Conservation (phyloP, 2,113 vertebrate species). For the Struthidea cinerea region DNA sequence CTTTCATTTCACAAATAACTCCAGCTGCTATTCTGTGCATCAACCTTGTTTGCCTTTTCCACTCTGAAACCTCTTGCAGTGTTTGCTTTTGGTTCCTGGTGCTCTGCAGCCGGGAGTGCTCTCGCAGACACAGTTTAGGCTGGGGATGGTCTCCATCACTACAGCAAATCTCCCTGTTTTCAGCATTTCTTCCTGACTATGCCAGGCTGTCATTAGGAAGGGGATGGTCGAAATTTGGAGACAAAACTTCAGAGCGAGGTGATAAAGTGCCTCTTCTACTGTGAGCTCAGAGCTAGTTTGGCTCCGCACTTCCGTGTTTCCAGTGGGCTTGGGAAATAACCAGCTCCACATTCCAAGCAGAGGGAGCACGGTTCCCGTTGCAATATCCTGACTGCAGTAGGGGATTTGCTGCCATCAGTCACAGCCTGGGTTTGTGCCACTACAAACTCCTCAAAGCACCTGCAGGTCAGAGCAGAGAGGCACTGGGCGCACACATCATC, state of each 20-base stretch:
- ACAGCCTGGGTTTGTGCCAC: neutral
- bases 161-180: neutral
- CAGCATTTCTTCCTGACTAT: neutral
- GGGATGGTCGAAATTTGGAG: neutral
- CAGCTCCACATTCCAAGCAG: neutral
- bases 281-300: neutral
- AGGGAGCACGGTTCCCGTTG: neutral
- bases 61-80: neutral
- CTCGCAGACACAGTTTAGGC: neutral
- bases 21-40: neutral
- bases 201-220: neutral
- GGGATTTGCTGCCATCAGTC: neutral
- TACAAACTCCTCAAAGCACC: neutral
- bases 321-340: neutral
- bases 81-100: neutral
- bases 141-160: neutral
- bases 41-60: neutral
- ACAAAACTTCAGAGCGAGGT: neutral
- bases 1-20: neutral
- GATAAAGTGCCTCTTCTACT: neutral
- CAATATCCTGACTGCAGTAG: neutral
- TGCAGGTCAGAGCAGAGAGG: neutral
- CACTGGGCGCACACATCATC: fast-evolving
- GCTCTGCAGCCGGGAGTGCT: neutral
- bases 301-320: neutral